phyloP scores from a whole-genome alignment of 2,888 invertebrate species.

The Boloria selene region DNA sequence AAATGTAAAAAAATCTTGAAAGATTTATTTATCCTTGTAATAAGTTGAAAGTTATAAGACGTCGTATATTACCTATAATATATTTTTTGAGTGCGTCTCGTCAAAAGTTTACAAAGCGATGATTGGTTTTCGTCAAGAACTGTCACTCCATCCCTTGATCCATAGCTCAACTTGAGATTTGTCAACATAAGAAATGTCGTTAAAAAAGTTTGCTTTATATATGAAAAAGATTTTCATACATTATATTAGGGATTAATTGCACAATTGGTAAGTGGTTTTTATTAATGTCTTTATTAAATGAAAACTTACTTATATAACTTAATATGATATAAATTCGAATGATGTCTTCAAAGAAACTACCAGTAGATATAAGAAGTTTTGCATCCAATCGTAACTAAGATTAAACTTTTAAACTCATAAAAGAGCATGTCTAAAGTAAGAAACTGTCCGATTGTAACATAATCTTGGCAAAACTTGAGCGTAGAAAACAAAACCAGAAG shows the following conservation, averaged over 20 bases:
- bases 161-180: slow-evolving; percentile 3
- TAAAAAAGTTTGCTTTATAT: slow-evolving; percentile 7
- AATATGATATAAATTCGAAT: background rate
- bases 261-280: no score
- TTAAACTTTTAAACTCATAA: slow-evolving; percentile 37
- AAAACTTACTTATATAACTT: no score
- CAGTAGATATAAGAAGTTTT: slow-evolving; percentile 6
- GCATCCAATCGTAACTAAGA: slow-evolving; percentile 20
- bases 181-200: slow-evolving; percentile 4
- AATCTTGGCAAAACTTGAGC: slow-evolving; percentile 41
- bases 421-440: slow-evolving; percentile 30
- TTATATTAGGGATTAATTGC: no score
- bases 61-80: slow-evolving; percentile 41
- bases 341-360: slow-evolving; percentile 14
- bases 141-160: slow-evolving; percentile 44
- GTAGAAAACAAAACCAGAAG: slow-evolving; percentile 43
- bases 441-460: slow-evolving; percentile 44
- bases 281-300: no score
- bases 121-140: slow-evolving; percentile 63
- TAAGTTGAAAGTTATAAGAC: slow-evolving; percentile 49
- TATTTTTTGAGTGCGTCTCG: slow-evolving; percentile 36
- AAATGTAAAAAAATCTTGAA: slow-evolving; percentile 44
- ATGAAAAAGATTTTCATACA: background rate
- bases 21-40: slow-evolving; percentile 44
- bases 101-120: slow-evolving; percentile 56